Evolutionary conservation across 2,113 vertebrate species (phyloP), one percentile per base, ranked within the genome.

Genomic region (Hydrolagus affinis): DNA sequence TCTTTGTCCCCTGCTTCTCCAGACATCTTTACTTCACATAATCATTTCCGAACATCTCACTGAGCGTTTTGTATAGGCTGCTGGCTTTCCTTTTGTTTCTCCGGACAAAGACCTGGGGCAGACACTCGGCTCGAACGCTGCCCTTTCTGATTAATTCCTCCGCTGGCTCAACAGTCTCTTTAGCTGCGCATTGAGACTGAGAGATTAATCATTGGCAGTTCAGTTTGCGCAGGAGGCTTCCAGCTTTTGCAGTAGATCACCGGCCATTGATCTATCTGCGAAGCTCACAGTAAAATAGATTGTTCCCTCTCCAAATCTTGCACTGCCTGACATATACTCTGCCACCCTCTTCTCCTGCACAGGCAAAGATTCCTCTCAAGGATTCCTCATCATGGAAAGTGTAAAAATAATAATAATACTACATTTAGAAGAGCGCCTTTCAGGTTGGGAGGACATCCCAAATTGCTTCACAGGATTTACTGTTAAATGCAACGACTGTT

Each of bases 201-300:
- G 66, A 66, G 77, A 30, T 83, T 83, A 83, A 66, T 25, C 60
- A 83, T 64, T 83, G 17, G 62, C 60, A 7, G 66, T 66, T 66
- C 12, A 66, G 77, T n/a, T 15, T 66, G 14, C 1, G 14, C 15
- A 17, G 15, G 23, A 25, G 77, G 30, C 14, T 64, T 17, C 21
- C 62, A 66, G 8, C 14, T 25, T 64, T 30, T 80, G 60, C 23
- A 66, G 0, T 19, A 57, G 8, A 66, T 66, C 6, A 1, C 59
- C 60, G 30, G 1, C 17, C 60, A 64, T 25, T 17, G 12, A 30
- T 83, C 14, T 23, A 60, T 64, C 77, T 83, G 77, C 17, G 14
- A 62, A 10, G 76, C 60, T 28, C 17, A 66, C 77, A 83, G 30
- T 83, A 30, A 28, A 66, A 83, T 64, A 66, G 4, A 64, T 12